phyloP scores from a whole-genome alignment of 2,797 vertebrate genomes.

The Peromyscus attwateri region DNA sequence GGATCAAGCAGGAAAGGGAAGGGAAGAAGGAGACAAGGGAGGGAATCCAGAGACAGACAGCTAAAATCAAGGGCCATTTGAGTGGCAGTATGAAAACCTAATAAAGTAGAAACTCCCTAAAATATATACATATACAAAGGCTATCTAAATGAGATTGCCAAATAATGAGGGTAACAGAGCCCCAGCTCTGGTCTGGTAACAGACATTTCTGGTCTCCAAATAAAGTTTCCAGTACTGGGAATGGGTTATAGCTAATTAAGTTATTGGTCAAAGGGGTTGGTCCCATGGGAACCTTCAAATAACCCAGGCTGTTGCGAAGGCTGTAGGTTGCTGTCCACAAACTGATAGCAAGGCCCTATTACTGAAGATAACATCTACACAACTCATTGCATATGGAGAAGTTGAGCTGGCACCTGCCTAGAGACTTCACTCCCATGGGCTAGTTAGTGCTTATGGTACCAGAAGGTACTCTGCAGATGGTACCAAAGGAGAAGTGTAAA shows the following conservation, averaged over 20 bases:
- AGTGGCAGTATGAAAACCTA: neutral
- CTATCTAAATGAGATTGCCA: neutral
- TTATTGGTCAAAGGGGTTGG: neutral
- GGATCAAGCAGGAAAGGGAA: neutral
- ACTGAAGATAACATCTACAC: neutral
- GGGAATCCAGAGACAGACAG: neutral
- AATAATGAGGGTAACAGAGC: neutral
- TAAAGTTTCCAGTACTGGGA: neutral
- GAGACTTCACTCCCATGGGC: neutral
- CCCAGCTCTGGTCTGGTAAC: neutral
- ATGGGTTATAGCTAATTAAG: neutral
- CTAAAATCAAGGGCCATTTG: neutral
- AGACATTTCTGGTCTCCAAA: neutral
- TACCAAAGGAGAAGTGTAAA: neutral
- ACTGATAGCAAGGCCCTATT: neutral
- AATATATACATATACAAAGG: neutral
- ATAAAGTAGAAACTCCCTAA: neutral
- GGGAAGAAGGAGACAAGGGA: neutral
- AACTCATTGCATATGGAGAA: neutral
- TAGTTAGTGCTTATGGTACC: neutral
- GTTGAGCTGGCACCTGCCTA: neutral
- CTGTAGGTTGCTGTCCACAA: neutral
- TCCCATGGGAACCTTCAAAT: neutral
- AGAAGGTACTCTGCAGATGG: neutral
- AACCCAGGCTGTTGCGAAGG: neutral